A percentile compares a stretch with the other conserved stretches of the same genome.
Evolutionary conservation across 2,888 invertebrate species (phyloP).

Genomic region (Bellardia bayeri): DNA sequence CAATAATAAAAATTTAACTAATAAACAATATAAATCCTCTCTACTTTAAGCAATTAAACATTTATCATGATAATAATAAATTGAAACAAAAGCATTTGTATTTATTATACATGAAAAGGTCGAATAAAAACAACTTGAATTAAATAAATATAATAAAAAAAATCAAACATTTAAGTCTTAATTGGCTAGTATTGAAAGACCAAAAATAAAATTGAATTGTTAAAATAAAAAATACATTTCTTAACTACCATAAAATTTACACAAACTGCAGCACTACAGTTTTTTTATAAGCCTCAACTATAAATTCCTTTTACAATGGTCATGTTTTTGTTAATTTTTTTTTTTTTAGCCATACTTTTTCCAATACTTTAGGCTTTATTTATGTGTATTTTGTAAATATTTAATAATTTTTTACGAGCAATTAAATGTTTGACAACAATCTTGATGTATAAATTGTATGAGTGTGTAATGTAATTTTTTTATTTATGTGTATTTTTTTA

Average conservation of each 20-base stretch:
- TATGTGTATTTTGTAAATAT: conserved; percentile 51
- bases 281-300: conserved; percentile 7
- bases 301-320: conserved; percentile 58
- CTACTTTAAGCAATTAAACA: conserved; percentile 1
- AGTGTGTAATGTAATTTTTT: neutral
- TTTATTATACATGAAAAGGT: no score
- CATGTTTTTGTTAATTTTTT: neutral
- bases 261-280: neutral
- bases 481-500: neutral
- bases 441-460: neutral
- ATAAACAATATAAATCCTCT: neutral
- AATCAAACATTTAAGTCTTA: conserved; percentile 25
- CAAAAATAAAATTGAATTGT: conserved; percentile 38
- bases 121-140: neutral
- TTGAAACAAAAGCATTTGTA: no score
- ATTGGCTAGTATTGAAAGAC: conserved; percentile 35
- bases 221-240: conserved; percentile 6
- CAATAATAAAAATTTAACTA: conserved; percentile 6
- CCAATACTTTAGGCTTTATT: conserved; percentile 27
- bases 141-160: conserved; percentile 44
- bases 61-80: neutral
- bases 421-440: conserved; percentile 47
- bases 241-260: conserved; percentile 14
- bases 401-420: conserved; percentile 52
- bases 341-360: neutral